Conservation (phyloP, 2,888 invertebrate genomes). For the Drepana falcataria region DNA sequence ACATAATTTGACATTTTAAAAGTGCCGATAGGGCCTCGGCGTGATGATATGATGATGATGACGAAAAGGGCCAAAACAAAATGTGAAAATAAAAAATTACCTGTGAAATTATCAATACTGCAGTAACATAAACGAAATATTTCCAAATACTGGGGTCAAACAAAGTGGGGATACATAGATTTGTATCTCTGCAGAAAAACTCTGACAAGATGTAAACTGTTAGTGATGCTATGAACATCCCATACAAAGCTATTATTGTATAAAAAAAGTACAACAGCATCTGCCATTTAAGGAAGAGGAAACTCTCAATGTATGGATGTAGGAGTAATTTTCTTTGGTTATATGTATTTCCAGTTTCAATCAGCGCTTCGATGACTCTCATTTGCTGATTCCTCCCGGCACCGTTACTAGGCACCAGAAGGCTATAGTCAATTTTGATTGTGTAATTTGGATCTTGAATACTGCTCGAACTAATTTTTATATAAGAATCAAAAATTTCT, state of each 20-base stretch:
- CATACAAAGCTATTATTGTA: slow-evolving; percentile 67
- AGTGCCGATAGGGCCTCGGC: neutral
- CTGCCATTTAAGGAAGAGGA: slow-evolving; percentile 77
- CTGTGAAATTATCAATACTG: slow-evolving; percentile 58
- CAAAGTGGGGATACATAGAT: slow-evolving; percentile 38
- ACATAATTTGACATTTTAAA: neutral
- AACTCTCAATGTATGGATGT: slow-evolving; percentile 79
- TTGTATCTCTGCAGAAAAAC: slow-evolving; percentile 65
- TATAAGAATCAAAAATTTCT: too few species aligned
- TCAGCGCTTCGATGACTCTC: slow-evolving; percentile 74
- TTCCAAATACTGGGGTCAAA: slow-evolving; percentile 52
- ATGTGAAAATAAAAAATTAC: slow-evolving; percentile 33
- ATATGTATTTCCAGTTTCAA: slow-evolving; percentile 73
- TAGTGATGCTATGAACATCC: slow-evolving; percentile 67
- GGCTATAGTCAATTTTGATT: too few species aligned
- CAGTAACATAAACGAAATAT: slow-evolving; percentile 53
- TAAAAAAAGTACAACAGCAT: slow-evolving; percentile 75
- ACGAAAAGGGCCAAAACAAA: too few species aligned
- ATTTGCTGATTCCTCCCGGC: slow-evolving; percentile 59
- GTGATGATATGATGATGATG: too few species aligned
- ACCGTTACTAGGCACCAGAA: too few species aligned
- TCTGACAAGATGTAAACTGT: slow-evolving; percentile 68
- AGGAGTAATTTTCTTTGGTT: slow-evolving; percentile 68
- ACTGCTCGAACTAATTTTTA: too few species aligned
- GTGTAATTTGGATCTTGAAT: too few species aligned